Evolutionary conservation across 2,888 invertebrate genomes (phyloP).

Genomic region (Epinotia bilunana): DNA sequence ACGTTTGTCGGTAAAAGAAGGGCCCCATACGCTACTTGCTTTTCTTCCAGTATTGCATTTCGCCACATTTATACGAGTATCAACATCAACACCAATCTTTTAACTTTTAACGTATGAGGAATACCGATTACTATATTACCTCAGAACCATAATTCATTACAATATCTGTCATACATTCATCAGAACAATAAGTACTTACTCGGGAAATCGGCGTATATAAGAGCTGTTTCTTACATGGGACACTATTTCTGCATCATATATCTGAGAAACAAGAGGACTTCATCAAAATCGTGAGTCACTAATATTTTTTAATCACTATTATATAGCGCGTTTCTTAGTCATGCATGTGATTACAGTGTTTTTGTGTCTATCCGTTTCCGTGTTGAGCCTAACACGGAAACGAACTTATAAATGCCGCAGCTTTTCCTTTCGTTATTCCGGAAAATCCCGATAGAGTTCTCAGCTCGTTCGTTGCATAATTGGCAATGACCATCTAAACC

Average conservation of each 20-base stretch:
- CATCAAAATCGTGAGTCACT: slow-evolving; percentile 8
- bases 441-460: too few species aligned
- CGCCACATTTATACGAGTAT: too few species aligned
- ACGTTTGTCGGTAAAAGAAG: too few species aligned
- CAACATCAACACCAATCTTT: too few species aligned
- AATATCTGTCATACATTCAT: background rate
- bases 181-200: slow-evolving; percentile 59
- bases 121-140: background rate
- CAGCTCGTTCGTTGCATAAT: too few species aligned
- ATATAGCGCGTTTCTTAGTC: background rate
- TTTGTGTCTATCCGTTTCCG: background rate
- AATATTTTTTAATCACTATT: too few species aligned
- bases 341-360: background rate
- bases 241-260: slow-evolving; percentile 63
- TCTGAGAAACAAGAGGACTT: slow-evolving; percentile 51
- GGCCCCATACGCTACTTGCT: too few species aligned
- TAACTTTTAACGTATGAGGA: too few species aligned
- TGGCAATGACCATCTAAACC: too few species aligned
- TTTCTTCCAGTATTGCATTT: too few species aligned
- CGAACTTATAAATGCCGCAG: background rate
- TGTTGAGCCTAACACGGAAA: too few species aligned
- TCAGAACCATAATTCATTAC: background rate
- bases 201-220: slow-evolving; percentile 54
- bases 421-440: too few species aligned
- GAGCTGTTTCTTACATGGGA: slow-evolving; percentile 64